Base-by-base conservation (phyloP, 2,113 vertebrate genomes). In the Scopus umbretta region DNA sequence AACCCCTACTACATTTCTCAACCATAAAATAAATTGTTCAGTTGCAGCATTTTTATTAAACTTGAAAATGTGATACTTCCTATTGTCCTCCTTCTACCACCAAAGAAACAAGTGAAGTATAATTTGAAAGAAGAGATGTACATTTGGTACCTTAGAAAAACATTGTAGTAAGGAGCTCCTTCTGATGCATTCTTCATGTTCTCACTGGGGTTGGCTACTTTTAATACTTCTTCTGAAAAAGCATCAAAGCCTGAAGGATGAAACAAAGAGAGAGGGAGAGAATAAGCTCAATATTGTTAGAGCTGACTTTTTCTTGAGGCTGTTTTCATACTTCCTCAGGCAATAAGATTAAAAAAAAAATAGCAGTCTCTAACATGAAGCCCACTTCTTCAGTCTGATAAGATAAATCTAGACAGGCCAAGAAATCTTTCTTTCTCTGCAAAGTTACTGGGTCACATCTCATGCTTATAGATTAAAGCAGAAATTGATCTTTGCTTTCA, bases 391-490 rank as follows among this genome's bases (percentile, higher is more conserved):
- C 83, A 87, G 87, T 36, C 87, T 92, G 96, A 83, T 94, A 94
- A 97, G 94, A 93, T 96, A 97, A 91, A 98, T 88, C 81, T 90
- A 86, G 96, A 91, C 86, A 94, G 91, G 86, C 80, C 94, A 97
- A 94, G 92, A 96, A 97, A 97, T 97, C 97, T 97, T 97, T 96
- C 94, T 97, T 97, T 97, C 92, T 95, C 87, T 94, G 67, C 76
- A 61, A 59, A 96, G 83, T 87, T 96, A 85, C 67, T 94, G 87
- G 78, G 95, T 98, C 59, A 58, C 87, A 78, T 97, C 80, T 90
- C 80, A 52, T 90, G 90, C 58, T 95, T 68, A 38, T 66, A 94
- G 94, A 92, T 95, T 95, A 88, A 91, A 96, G 88, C 73, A 96
- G 96, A 96, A 98, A 97, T 92, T 94, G 90, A 96, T 96, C 79